These are phyloP conservation scores for Eupithecia centaureata DNA, from an alignment of 2,888 invertebrate genomes.

Conservation along the genomic window DNA sequence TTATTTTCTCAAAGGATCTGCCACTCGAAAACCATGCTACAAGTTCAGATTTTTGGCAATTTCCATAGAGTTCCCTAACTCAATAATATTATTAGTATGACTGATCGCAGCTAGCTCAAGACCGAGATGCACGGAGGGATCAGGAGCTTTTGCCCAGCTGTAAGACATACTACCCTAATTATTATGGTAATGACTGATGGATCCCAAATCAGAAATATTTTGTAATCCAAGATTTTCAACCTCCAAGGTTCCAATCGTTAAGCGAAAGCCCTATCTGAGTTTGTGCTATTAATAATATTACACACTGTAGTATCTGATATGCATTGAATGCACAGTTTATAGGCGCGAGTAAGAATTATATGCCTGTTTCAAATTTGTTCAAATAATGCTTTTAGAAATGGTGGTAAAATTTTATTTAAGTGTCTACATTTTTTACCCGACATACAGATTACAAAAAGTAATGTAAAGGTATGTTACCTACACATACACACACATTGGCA, in stretches of 20 bases:
- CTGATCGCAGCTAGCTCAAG: too few species aligned
- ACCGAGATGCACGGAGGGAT: too few species aligned
- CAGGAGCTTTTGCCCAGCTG: too few species aligned
- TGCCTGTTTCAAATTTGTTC: slow-evolving; percentile 38
- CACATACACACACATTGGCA: too few species aligned
- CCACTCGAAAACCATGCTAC: neutral
- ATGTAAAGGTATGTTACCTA: too few species aligned
- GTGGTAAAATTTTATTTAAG: neutral
- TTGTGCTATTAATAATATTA: slow-evolving; percentile 76
- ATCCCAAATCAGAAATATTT: neutral
- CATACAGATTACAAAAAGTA: too few species aligned
- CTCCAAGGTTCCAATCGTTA: slow-evolving; percentile 64
- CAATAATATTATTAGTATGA: neutral
- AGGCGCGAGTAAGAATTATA: slow-evolving; percentile 45
- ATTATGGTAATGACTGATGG: neutral
- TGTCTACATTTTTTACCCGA: too few species aligned
- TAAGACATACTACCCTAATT: too few species aligned
- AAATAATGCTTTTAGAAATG: neutral
- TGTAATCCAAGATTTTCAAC: slow-evolving; percentile 9
- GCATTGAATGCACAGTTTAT: slow-evolving; percentile 58
- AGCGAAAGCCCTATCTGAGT: slow-evolving; percentile 70
- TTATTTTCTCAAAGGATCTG: neutral
- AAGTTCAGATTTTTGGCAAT: neutral
- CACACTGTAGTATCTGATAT: slow-evolving; percentile 71
- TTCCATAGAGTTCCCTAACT: neutral